Conservation (phyloP, 1,140 invertebrate species). For the Drosophila athabasca region DNA sequence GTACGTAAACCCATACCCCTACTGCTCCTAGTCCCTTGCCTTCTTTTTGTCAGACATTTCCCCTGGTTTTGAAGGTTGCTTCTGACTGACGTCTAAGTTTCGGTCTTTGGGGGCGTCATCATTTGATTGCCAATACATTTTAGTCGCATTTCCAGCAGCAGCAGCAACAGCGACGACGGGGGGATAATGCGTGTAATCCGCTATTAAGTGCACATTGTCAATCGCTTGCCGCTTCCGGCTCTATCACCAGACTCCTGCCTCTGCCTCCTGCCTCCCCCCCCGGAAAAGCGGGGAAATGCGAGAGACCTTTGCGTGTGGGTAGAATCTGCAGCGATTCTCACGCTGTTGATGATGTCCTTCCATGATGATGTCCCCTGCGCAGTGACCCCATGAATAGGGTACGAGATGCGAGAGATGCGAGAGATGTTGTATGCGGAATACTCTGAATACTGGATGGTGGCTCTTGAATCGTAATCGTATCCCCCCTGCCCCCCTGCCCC, state of each 20-base stretch:
- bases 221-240: constrained; percentile 36
- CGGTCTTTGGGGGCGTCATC: constrained; percentile 47
- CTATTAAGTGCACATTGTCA: constrained; percentile 83
- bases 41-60: too few species aligned
- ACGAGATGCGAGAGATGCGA: too few species aligned
- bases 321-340: constrained; percentile 83
- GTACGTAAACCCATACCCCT: not conserved
- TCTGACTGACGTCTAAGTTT: constrained; percentile 52
- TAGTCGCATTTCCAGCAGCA: constrained; percentile 70
- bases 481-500: constrained; percentile 33
- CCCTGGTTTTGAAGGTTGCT: constrained; percentile 24
- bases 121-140: constrained; percentile 81
- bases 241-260: constrained; percentile 1
- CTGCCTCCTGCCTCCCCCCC: not conserved
- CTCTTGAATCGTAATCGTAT: constrained; percentile 43
- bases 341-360: constrained; percentile 49
- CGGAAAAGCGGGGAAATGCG: constrained; percentile 15
- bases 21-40: too few species aligned
- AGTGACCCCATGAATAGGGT: constrained; percentile 68
- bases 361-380: constrained; percentile 47
- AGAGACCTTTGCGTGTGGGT: constrained; percentile 57
- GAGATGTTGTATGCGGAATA: constrained; percentile 29
- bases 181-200: constrained; percentile 83
- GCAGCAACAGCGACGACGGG: constrained; percentile 1
- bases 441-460: constrained; percentile 44